Conservation (phyloP, 2,797 vertebrate genomes). For the Neostethus bicornis region DNA sequence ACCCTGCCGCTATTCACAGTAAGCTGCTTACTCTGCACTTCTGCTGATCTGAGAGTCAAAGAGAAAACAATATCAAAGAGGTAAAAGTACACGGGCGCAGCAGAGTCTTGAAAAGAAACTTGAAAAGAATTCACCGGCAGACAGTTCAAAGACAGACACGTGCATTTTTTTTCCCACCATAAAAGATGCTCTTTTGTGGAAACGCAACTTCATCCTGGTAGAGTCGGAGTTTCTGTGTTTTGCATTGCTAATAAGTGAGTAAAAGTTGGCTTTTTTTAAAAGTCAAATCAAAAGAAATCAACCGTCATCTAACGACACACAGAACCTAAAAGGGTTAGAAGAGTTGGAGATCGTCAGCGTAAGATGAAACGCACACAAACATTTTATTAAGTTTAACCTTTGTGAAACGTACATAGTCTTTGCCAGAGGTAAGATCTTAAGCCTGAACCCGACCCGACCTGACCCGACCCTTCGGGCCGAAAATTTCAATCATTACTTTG, state of each 20-base stretch:
- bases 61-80: slow-evolving; percentile 42
- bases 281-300: slow-evolving; percentile 33
- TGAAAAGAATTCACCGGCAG: slow-evolving; percentile 48
- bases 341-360: slow-evolving; percentile 12
- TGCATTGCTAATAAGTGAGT: slow-evolving; percentile 19
- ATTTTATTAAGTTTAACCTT: too few species aligned
- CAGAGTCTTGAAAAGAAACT: slow-evolving; percentile 28
- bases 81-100: slow-evolving; percentile 9
- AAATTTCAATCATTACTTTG: too few species aligned
- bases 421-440: too few species aligned
- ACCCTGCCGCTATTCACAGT: background rate
- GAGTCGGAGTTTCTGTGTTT: slow-evolving; percentile 34
- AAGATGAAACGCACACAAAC: too few species aligned
- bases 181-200: slow-evolving; percentile 25
- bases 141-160: slow-evolving; percentile 50
- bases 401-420: too few species aligned
- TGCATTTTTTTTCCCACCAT: slow-evolving; percentile 8
- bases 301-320: background rate
- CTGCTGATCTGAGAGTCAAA: slow-evolving; percentile 45
- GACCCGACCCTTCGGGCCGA: too few species aligned
- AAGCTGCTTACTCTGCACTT: slow-evolving; percentile 29
- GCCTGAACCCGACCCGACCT: too few species aligned
- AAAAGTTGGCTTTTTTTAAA: slow-evolving; percentile 8
- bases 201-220: slow-evolving; percentile 21
- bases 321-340: background rate